These are phyloP conservation scores for Leucania comma DNA, from an alignment of 2,888 invertebrate species.

Conservation along the genomic window DNA sequence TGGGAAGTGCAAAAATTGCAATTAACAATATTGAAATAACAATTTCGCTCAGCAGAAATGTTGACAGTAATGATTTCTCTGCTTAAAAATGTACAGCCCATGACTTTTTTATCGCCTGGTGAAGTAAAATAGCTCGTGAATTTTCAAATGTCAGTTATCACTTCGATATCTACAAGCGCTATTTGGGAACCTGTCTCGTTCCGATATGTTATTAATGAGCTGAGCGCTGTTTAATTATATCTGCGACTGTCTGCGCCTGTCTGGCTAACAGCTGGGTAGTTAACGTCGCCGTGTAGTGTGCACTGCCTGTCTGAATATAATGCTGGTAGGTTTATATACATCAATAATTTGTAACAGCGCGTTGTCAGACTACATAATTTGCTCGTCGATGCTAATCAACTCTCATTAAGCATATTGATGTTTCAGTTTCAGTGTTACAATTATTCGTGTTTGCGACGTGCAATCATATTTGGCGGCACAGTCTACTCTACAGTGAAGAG, in stretches of 20 bases:
- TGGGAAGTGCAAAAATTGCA: conserved; percentile 47
- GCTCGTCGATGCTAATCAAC: conserved; percentile 80
- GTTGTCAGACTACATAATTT: conserved; percentile 72
- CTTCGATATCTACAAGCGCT: conserved; percentile 52
- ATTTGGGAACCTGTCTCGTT: conserved; percentile 60
- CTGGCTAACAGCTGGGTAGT: conserved; percentile 50
- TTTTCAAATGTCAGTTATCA: conserved; percentile 48
- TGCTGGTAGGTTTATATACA: conserved; percentile 42
- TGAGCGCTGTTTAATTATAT: conserved; percentile 65
- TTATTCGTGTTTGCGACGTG: conserved; percentile 74
- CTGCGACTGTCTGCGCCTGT: conserved; percentile 58
- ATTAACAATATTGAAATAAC: conserved; percentile 51
- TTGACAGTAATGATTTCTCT: conserved; percentile 49
- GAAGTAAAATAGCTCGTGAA: conserved; percentile 50
- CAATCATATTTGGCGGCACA: conserved; percentile 69
- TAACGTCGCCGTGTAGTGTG: conserved; percentile 35
- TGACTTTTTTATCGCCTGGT: conserved; percentile 44
- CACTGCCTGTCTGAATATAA: conserved; percentile 36
- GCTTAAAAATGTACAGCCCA: conserved; percentile 31
- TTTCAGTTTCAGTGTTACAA: conserved; percentile 79
- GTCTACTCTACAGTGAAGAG: conserved; percentile 48
- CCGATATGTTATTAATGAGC: conserved; percentile 62
- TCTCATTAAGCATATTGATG: conserved; percentile 83
- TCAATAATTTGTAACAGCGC: conserved; percentile 71
- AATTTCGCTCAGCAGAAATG: conserved; percentile 29